Base-by-base conservation (phyloP, 2,797 vertebrate genomes). In the Lepidocolaptes lacrymiger region DNA sequence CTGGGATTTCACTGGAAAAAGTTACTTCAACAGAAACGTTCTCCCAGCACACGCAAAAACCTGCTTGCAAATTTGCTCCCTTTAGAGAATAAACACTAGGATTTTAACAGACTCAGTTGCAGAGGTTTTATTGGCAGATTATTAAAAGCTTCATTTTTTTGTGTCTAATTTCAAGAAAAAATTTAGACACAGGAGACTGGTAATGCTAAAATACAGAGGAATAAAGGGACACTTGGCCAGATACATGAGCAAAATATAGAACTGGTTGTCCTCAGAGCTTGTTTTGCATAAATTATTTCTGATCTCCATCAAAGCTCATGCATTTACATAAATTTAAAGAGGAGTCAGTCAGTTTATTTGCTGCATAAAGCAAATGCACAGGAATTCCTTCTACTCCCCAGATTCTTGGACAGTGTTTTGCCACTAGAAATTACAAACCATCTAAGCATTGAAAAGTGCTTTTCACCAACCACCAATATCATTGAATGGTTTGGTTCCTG, bases 1-100 rank as follows among this genome's bases (percentile, higher is more conserved):
- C 48, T 76, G 86, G 62, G 81, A 95, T 84, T 95, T 95, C 39
- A 87, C 24, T 86, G 89, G 92, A 96, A 97, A 95, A 92, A 96
- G 89, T 78, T 67, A 82, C 81, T 95, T 85, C 71, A 92, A 80
- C 43, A 84, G 54, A 83, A 93, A 91, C 34, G 86, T 91, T 94
- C 61, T n/a, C 15, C 86, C 83, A 62, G 72, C 83, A 80, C 73
- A 71, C 41, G 73, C 55, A 89, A 82, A 95, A 93, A 73, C 32
- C 74, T 71, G 19, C 55, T 79, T 91, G 86, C 48, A 95, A 66
- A 95, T 92, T 85, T 73, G 10, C 36, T 82, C 59, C 23, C 81
- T 30, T 92, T 59, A 67, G 74, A 82, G 63, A 66, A 86, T 59
- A 66, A 81, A 34, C 3, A 52, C 14, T 18, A 44, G 5, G 51